Evolutionary conservation across 2,888 invertebrate genomes (phyloP).

Genomic region (Ptilodon capucinus): DNA sequence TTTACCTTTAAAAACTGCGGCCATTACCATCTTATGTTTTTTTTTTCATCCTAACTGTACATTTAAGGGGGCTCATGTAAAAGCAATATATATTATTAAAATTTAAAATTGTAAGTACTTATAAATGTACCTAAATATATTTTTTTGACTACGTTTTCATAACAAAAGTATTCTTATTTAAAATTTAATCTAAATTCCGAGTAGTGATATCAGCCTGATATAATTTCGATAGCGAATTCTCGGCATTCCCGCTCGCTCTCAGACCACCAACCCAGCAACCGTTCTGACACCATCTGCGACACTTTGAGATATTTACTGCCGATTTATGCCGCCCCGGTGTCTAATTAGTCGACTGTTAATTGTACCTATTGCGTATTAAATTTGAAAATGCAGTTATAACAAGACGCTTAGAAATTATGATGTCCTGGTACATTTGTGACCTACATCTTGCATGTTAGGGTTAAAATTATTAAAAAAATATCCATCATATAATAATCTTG

Average conservation of each 20-base stretch:
- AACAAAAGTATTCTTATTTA: background rate
- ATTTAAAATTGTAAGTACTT: too few species aligned
- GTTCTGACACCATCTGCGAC: constrained; percentile 66
- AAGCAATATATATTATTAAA: too few species aligned
- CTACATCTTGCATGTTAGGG: background rate
- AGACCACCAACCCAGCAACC: constrained; percentile 34
- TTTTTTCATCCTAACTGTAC: too few species aligned
- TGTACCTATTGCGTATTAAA: constrained; percentile 31
- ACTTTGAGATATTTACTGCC: constrained; percentile 63
- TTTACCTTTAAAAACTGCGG: too few species aligned
- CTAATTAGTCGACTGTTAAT: constrained; percentile 51
- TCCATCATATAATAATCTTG: too few species aligned
- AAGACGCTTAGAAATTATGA: background rate
- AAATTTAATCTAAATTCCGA: background rate
- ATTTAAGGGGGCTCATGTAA: too few species aligned
- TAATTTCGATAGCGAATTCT: background rate
- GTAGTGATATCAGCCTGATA: background rate
- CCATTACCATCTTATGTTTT: too few species aligned
- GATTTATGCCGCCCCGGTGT: constrained; percentile 59
- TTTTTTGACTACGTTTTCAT: too few species aligned
- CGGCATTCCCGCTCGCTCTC: constrained; percentile 9
- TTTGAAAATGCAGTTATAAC: constrained; percentile 10
- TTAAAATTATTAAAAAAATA: too few species aligned
- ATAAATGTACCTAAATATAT: too few species aligned
- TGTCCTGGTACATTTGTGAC: background rate